Evolutionary conservation across 2,113 vertebrate genomes (phyloP).

Genomic region (Hypocryptadius cinnamomeus): DNA sequence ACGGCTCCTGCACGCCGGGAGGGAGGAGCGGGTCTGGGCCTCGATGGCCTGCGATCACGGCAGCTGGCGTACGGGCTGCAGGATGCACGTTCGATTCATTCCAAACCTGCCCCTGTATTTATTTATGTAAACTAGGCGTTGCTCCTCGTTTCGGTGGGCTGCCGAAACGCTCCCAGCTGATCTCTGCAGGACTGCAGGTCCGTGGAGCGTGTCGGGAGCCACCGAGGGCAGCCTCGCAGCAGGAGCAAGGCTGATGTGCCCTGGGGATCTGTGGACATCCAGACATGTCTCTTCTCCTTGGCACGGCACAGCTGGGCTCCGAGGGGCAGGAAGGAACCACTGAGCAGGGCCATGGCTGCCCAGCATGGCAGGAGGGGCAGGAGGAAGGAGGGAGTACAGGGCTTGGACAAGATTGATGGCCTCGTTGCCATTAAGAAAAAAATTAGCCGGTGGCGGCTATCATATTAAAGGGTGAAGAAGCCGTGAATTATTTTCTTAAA

Average conservation of each 20-base stretch:
- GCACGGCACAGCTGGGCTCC: neutral
- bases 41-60: neutral
- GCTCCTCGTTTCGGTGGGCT: neutral
- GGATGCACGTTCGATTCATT: accelerated
- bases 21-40: neutral
- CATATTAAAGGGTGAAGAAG: slow-evolving; percentile 88
- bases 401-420: slow-evolving; percentile 79
- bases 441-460: slow-evolving; percentile 85
- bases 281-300: neutral
- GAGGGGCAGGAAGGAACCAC: neutral
- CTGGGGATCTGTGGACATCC: accelerated
- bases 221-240: neutral
- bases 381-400: slow-evolving; percentile 50
- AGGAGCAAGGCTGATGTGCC: neutral
- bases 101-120: accelerated
- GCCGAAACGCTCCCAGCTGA: neutral
- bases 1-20: accelerated
- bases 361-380: slow-evolving; percentile 3
- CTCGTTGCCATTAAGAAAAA: slow-evolving; percentile 85
- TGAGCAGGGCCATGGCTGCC: neutral
- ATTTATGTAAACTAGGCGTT: accelerated
- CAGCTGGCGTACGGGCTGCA: neutral
- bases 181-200: neutral
- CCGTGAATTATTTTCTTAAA: slow-evolving; percentile 90
- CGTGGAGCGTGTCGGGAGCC: accelerated